Percentiles rank a stretch among this genome's conserved stretches.
These are phyloP conservation scores for Stratiolaelaps scimitus DNA, from an alignment of 1,140 invertebrate genomes.

Conservation along the genomic window DNA sequence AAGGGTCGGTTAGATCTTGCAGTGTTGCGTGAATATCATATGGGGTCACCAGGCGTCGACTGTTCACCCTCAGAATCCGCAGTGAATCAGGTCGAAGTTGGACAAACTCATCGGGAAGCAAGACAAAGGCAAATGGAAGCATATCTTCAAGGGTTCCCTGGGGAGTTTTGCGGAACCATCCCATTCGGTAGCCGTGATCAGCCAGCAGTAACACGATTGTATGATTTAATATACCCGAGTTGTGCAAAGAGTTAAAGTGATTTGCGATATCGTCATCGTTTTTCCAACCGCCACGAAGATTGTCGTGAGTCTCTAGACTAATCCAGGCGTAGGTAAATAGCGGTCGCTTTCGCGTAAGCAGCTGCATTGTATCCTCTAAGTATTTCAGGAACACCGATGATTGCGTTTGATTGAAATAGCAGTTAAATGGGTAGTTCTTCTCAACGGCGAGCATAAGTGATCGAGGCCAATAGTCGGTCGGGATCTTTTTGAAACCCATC, in stretches of 20 bases:
- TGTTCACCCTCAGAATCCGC: slow-evolving; percentile 55
- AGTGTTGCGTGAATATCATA: slow-evolving; percentile 45
- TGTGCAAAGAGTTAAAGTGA: background rate
- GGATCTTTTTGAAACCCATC: slow-evolving; percentile 42
- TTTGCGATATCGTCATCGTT: background rate
- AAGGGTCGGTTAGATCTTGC: slow-evolving; percentile 36
- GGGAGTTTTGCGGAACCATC: slow-evolving; percentile 59
- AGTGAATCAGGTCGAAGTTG: slow-evolving; percentile 50
- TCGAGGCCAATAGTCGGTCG: slow-evolving; percentile 45
- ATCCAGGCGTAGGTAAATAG: slow-evolving; percentile 1
- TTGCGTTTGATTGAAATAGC: background rate
- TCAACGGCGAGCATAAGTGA: slow-evolving; percentile 36
- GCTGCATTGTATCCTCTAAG: background rate
- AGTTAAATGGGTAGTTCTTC: background rate
- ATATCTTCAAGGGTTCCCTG: slow-evolving; percentile 75
- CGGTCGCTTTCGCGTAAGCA: background rate
- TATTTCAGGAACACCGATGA: slow-evolving; percentile 30
- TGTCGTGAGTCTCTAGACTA: background rate
- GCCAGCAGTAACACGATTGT: slow-evolving; percentile 64
- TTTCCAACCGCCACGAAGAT: background rate
- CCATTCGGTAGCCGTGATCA: slow-evolving; percentile 85
- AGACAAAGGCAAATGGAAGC: slow-evolving; percentile 66
- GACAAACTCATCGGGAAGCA: slow-evolving; percentile 59
- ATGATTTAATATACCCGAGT: slow-evolving; percentile 37
- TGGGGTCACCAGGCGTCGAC: slow-evolving; percentile 42